Percentiles rank a stretch among this genome's conserved stretches.
Conservation (phyloP, 1,140 invertebrate species). For the Brachionus rotundiformis region DNA sequence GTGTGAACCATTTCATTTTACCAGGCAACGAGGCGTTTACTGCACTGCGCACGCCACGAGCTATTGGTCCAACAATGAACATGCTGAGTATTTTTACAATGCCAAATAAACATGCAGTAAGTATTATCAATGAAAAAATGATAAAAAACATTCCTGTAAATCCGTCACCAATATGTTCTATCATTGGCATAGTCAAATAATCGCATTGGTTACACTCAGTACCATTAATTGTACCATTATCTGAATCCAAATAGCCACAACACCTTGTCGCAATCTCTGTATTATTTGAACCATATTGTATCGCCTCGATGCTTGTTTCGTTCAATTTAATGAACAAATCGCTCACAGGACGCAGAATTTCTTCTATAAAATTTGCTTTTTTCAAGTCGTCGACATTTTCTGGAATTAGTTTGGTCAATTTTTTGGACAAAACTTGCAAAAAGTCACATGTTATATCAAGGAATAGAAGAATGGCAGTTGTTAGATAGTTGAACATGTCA, state of each 20-base stretch:
- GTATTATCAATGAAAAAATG: conserved; percentile 9
- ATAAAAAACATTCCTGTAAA: conserved; percentile 13
- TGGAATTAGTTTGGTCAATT: background rate
- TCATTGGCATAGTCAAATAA: background rate
- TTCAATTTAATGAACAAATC: conserved; percentile 32
- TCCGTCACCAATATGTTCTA: conserved; percentile 32
- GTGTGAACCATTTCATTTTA: conserved; percentile 64
- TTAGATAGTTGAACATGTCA: conserved; percentile 69
- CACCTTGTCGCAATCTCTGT: conserved; percentile 14
- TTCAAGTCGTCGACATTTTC: background rate
- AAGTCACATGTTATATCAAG: conserved; percentile 61
- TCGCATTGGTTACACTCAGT: background rate
- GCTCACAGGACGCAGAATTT: conserved; percentile 22
- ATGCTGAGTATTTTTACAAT: conserved; percentile 31
- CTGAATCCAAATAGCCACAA: background rate
- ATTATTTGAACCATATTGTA: background rate
- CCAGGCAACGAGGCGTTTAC: conserved; percentile 68
- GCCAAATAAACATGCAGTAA: conserved; percentile 1
- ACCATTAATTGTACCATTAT: background rate
- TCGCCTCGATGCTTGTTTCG: background rate
- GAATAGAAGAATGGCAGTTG: conserved; percentile 65
- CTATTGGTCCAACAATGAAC: conserved; percentile 63
- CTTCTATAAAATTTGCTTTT: conserved; percentile 5
- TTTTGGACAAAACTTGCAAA: background rate
- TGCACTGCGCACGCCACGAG: conserved; percentile 65